Percentiles rank a stretch among this genome's conserved stretches.
Evolutionary conservation across 2,797 vertebrate genomes (phyloP).

Genomic region (Sebastolobus alascanus): DNA sequence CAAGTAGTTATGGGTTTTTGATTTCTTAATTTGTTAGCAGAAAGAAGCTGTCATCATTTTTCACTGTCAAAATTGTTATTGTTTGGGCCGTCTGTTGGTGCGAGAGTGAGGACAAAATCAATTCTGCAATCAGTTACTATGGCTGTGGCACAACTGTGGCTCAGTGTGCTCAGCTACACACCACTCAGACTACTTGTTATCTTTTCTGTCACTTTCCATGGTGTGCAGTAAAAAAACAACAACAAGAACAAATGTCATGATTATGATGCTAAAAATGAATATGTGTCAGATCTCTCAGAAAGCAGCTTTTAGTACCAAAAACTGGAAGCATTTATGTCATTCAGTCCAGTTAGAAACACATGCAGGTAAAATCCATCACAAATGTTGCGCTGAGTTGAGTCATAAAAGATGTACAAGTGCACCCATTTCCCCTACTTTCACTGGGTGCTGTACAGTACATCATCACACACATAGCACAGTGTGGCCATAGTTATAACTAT

Average conservation of each 20-base stretch:
- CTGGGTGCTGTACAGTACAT: slow-evolving; percentile 10
- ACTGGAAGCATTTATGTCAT: neutral
- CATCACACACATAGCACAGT: neutral
- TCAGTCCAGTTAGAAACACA: neutral
- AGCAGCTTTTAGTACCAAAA: neutral
- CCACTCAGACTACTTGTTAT: neutral
- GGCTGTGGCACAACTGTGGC: neutral
- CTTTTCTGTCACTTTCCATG: neutral
- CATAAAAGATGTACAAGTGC: neutral
- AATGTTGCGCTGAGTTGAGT: neutral
- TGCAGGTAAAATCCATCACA: neutral
- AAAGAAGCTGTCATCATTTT: neutral
- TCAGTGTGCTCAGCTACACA: neutral
- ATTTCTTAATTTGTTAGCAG: neutral
- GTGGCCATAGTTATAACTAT: neutral
- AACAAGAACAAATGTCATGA: rapidly evolving
- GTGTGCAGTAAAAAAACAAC: neutral
- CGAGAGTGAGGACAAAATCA: neutral
- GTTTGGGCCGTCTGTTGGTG: neutral
- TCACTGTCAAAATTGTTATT: neutral
- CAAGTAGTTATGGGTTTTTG: neutral
- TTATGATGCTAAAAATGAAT: neutral
- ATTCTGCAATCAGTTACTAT: neutral
- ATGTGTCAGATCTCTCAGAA: neutral
- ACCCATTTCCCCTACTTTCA: neutral